phyloP scores from a whole-genome alignment of 2,113 vertebrate genomes.

The Trogon surrucura region DNA sequence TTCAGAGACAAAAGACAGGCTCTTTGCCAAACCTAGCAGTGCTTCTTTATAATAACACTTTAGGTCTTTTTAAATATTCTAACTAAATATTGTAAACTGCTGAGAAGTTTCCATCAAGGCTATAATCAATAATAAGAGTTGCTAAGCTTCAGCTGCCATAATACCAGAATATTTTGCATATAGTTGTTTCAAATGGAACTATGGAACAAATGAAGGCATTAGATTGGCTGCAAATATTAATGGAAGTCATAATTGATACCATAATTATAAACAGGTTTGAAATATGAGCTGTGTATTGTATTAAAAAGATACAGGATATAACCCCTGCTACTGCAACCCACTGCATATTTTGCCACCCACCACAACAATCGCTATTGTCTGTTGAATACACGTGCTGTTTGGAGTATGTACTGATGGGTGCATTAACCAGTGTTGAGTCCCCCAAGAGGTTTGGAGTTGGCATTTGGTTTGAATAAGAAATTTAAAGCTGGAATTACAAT shows the following conservation, averaged over 20 bases:
- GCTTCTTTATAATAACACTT: constrained; percentile 68
- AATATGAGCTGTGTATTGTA: constrained; percentile 58
- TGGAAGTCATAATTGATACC: constrained; percentile 63
- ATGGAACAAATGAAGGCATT: constrained; percentile 43
- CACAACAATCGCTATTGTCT: constrained; percentile 57
- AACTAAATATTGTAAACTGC: constrained; percentile 62
- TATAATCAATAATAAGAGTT: constrained; percentile 63
- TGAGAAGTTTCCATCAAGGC: constrained; percentile 63
- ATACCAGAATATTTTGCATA: neutral
- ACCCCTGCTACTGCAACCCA: constrained; percentile 61
- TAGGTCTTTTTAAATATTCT: constrained; percentile 58
- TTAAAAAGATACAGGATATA: constrained; percentile 66
- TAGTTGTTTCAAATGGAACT: constrained; percentile 38
- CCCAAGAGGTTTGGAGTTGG: neutral
- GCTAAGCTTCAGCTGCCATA: constrained; percentile 51
- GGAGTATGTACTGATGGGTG: neutral
- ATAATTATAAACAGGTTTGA: constrained; percentile 62
- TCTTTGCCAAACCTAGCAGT: constrained; percentile 72
- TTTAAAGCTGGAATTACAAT: constrained; percentile 3
- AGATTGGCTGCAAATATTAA: constrained; percentile 67
- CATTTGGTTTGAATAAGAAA: constrained; percentile 17
- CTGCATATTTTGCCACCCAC: constrained; percentile 32
- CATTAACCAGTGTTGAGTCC: neutral
- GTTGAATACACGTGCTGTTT: neutral
- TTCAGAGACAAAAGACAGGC: constrained; percentile 76